These are phyloP conservation scores for Hirtodrosophila confusa DNA, from an alignment of 2,888 invertebrate species.

Conservation along the genomic window DNA sequence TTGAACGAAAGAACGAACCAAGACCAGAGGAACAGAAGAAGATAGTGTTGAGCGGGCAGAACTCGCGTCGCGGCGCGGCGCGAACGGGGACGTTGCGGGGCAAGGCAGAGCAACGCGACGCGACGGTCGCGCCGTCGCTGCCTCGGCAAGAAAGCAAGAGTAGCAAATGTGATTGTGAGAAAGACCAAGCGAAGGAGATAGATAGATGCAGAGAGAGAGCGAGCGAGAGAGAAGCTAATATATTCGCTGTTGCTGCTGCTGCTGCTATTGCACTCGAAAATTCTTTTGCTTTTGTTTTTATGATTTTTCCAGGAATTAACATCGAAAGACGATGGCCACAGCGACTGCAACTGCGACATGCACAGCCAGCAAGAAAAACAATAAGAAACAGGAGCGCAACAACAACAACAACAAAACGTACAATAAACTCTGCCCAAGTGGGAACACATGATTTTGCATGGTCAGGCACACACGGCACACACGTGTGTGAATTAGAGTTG, in stretches of 20 bases:
- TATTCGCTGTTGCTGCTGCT: conserved; percentile 54
- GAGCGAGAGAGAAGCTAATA: conserved; percentile 57
- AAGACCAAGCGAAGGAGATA: conserved; percentile 29
- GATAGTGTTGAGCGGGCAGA: conserved; percentile 70
- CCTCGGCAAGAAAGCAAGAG: conserved; percentile 62
- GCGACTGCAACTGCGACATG: conserved; percentile 43
- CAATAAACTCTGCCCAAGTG: conserved; percentile 43
- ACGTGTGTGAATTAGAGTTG: conserved; percentile 27
- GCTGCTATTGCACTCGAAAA: conserved; percentile 73
- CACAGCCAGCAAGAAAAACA: conserved; percentile 59
- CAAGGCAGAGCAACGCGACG: conserved; percentile 31
- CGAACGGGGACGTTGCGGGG: conserved; percentile 6
- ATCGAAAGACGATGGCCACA: conserved; percentile 50
- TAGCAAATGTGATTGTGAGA: conserved; percentile 61
- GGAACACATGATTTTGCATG: conserved; percentile 50
- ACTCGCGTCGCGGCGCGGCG: conserved; percentile 27
- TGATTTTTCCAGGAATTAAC: conserved; percentile 75
- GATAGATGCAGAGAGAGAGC: conserved; percentile 1
- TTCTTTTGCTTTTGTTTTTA: conserved; percentile 78
- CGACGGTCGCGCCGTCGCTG: conserved; percentile 15
- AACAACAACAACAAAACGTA: conserved; percentile 29
- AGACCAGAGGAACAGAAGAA: conserved; percentile 32
- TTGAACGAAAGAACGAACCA: conserved; percentile 42
- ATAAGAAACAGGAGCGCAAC: conserved; percentile 64
- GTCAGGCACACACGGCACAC: conserved; percentile 46